Conservation (phyloP, 2,113 vertebrate genomes). For the Ptychochromis oligacanthus region DNA sequence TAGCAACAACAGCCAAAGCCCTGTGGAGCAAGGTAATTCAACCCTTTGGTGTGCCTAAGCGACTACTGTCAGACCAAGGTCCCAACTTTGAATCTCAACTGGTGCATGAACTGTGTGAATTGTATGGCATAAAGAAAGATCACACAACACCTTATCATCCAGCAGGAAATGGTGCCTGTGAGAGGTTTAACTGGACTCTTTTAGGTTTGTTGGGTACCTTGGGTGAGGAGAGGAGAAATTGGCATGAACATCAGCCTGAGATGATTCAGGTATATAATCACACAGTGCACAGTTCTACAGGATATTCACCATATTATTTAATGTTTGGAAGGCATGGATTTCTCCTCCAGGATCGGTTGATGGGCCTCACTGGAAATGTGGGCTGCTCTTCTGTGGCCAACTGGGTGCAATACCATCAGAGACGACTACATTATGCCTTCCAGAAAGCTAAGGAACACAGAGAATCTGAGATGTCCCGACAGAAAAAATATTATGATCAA, state of each 20-base stretch:
- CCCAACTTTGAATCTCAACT: no score
- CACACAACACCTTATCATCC: no score
- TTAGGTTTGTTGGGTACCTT: background rate
- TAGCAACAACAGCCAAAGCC: no score
- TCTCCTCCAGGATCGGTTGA: background rate
- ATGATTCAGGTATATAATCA: background rate
- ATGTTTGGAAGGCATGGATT: background rate
- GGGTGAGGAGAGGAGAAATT: background rate
- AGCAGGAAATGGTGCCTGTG: no score
- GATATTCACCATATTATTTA: background rate
- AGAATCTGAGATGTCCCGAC: background rate
- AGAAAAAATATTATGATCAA: no score
- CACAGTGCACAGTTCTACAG: background rate
- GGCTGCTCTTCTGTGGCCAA: background rate
- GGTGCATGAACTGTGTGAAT: background rate
- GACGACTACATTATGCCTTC: background rate
- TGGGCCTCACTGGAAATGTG: background rate
- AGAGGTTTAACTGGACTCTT: background rate
- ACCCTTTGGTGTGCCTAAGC: no score
- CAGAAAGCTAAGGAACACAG: accelerated
- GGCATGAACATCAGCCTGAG: background rate
- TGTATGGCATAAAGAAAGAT: no score
- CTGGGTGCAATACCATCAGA: background rate
- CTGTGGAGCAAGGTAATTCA: no score
- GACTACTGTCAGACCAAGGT: no score